Conservation (phyloP, 2,888 invertebrate genomes). For the Epirrhoe tristata region DNA sequence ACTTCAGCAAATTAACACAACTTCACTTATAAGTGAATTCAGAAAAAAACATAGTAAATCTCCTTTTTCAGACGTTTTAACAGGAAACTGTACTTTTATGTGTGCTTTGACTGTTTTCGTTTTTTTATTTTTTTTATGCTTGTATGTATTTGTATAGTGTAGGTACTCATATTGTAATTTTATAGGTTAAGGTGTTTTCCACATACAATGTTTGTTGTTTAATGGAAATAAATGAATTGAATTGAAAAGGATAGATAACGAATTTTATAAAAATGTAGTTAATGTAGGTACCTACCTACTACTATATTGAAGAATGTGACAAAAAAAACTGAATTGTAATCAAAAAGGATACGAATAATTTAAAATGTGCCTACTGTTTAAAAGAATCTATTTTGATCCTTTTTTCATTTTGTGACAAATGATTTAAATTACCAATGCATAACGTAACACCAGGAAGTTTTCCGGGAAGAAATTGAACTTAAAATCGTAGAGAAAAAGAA, state of each 20-base stretch:
- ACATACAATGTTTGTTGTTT: too few relatives aligned
- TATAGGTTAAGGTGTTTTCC: too few relatives aligned
- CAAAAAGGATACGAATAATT: background rate
- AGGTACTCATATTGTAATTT: too few relatives aligned
- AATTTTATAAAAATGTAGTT: too few relatives aligned
- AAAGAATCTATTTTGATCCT: background rate
- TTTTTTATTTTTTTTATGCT: too few relatives aligned
- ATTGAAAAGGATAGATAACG: background rate
- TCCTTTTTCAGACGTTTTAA: background rate
- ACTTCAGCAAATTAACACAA: slow-evolving; percentile 21
- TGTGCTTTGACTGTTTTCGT: too few relatives aligned
- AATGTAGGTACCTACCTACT: too few relatives aligned
- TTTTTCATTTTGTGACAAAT: background rate
- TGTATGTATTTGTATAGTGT: too few relatives aligned
- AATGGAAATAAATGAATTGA: too few relatives aligned
- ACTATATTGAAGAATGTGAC: background rate
- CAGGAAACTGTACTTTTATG: too few relatives aligned
- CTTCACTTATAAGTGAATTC: background rate
- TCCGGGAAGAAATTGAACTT: background rate
- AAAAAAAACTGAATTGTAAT: background rate
- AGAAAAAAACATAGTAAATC: background rate
- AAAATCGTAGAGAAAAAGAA: background rate
- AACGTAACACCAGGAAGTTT: background rate
- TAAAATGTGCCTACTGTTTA: too few relatives aligned
- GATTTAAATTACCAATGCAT: background rate